phyloP scores from a whole-genome alignment of 1,140 invertebrate genomes.

The Nomia melanderi region DNA sequence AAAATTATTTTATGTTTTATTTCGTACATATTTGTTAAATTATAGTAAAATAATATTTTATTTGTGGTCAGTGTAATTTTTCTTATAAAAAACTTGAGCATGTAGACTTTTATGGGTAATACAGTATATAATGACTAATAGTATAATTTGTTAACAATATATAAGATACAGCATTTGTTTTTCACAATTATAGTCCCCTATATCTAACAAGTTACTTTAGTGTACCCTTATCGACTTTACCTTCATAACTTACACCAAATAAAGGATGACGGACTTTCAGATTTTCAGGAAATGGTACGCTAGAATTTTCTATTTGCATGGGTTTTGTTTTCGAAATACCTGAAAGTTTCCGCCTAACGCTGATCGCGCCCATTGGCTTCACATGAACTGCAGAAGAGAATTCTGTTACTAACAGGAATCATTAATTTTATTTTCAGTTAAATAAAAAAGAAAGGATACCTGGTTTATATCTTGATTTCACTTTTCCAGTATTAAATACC shows the following conservation, averaged over 20 bases:
- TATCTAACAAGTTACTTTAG: neutral
- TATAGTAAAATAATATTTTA: neutral
- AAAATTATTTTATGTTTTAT: neutral
- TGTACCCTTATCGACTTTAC: constrained; percentile 32
- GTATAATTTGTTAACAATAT: neutral
- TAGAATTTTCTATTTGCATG: constrained; percentile 25
- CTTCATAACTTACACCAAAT: constrained; percentile 58
- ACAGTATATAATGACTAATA: neutral
- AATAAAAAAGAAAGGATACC: constrained; percentile 50
- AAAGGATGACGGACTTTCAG: constrained; percentile 70
- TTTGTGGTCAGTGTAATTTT: neutral
- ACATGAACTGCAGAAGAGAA: constrained; percentile 66
- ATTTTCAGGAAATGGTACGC: constrained; percentile 68
- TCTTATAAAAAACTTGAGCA: neutral
- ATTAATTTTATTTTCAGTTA: neutral
- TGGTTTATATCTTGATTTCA: constrained; percentile 56
- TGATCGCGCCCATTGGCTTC: constrained; percentile 61
- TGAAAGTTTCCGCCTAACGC: constrained; percentile 67
- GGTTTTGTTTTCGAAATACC: constrained; percentile 42
- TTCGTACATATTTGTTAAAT: neutral
- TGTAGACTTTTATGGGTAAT: neutral
- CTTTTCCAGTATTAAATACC: constrained; percentile 60
- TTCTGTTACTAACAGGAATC: neutral
- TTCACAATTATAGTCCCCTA: neutral
- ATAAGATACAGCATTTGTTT: neutral